Conservation (phyloP, 2,888 invertebrate genomes). For the Leptinotarsa tumamoca region DNA sequence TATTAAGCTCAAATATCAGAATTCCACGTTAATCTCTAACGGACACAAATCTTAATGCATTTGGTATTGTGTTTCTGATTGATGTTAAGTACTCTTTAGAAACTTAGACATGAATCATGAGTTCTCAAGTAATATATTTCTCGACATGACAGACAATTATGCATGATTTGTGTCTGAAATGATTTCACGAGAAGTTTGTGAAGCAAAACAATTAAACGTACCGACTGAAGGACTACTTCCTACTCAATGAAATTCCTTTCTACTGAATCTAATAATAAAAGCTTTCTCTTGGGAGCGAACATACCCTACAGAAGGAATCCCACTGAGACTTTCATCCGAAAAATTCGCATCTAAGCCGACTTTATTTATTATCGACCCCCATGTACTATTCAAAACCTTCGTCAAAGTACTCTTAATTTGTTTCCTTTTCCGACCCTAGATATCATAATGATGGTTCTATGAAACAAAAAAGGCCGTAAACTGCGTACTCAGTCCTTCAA, state of each 20-base stretch:
- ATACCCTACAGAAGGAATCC: background rate
- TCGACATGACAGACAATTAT: background rate
- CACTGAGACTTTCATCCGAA: background rate
- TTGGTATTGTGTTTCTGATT: too few species aligned
- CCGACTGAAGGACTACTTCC: background rate
- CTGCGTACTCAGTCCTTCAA: background rate
- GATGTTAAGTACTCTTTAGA: background rate
- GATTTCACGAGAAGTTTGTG: background rate
- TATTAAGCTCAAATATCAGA: background rate
- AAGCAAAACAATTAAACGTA: background rate
- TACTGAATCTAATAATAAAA: background rate
- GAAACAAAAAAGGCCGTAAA: background rate
- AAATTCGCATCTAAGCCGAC: background rate
- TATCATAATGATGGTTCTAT: background rate
- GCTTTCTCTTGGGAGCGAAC: constrained; percentile 7
- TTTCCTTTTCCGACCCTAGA: background rate
- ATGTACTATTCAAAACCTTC: background rate
- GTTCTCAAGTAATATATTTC: background rate
- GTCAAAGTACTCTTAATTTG: background rate
- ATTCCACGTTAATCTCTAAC: background rate
- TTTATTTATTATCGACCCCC: background rate
- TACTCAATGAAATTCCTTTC: background rate
- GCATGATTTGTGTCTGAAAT: background rate
- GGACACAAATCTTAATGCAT: background rate
- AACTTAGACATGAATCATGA: background rate